phyloP scores from a whole-genome alignment of 2,888 invertebrate species.

The Heliconius ethilla region DNA sequence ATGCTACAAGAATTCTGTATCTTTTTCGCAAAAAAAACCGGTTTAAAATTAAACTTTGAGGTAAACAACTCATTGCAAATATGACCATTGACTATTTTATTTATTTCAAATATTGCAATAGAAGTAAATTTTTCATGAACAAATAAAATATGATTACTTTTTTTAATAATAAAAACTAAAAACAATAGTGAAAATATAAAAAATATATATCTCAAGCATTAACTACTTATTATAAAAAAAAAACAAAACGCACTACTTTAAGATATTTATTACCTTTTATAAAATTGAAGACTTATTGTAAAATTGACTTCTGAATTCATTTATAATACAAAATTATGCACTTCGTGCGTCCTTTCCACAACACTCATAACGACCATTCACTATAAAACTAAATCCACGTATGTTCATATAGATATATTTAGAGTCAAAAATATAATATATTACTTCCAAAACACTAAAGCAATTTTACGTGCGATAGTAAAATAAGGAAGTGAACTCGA shows the following conservation, averaged over 20 bases:
- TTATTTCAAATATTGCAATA: too few species aligned
- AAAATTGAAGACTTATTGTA: neutral
- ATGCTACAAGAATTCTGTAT: too few species aligned
- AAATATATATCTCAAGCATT: neutral
- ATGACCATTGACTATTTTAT: too few species aligned
- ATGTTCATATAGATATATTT: neutral
- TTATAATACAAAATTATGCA: slow-evolving; percentile 22
- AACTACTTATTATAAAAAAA: neutral
- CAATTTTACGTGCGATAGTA: slow-evolving; percentile 46
- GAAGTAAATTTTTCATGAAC: too few species aligned
- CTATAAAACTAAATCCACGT: slow-evolving; percentile 53
- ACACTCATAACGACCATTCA: slow-evolving; percentile 63
- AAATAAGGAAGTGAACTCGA: slow-evolving; percentile 58
- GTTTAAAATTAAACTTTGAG: too few species aligned
- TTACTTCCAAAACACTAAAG: slow-evolving; percentile 17
- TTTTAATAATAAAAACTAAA: too few species aligned
- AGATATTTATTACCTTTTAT: slow-evolving; percentile 10
- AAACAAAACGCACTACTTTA: neutral
- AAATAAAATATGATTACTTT: too few species aligned
- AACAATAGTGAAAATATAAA: neutral
- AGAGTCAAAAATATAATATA: neutral
- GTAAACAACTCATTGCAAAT: too few species aligned
- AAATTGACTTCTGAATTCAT: neutral
- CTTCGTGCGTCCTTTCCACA: slow-evolving; percentile 58
- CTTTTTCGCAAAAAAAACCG: too few species aligned